Evolutionary conservation across 2,888 invertebrate genomes (phyloP), one percentile per base, ranked within the genome.

Genomic region (Trissolcus japonicus): DNA sequence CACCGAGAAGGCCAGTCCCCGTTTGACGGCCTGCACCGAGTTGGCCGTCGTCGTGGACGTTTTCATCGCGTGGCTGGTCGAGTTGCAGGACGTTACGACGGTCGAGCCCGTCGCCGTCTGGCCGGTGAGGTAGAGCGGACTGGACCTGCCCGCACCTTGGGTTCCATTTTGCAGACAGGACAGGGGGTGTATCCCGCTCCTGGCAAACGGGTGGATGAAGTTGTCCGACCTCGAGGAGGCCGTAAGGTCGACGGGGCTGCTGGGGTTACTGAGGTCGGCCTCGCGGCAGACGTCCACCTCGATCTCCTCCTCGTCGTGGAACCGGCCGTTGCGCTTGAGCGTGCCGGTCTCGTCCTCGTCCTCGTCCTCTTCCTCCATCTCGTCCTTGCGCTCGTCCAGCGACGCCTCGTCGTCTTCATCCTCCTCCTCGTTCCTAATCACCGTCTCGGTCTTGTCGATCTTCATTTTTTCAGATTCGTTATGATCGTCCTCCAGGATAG

Each of bases 1-100:
- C 19, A 96, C 96, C 4, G 96, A 96, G 90, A 96, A 96, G 16
- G 96, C 95, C 79, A 96, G 92, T 81, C 92, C 93, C 82, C 94
- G 90, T 60, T 93, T 93, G 74, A 92, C 90, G 56, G 91, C 91
- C 65, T 92, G 89, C 46, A 92, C 90, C 63, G 91, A 85, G 56
- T 90, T 91, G 9, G 87, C 78, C 0, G 86, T 85, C 40, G 82
- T 82, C 7, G 83, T 81, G 3, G 82, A 82, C n/a, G 80, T 80
- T 66, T 81, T 81, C 9, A 83, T 77, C 25, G 82, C 75, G 66
- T 82, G 81, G 41, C 80, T 78, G 21, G 43, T 81, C 48, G 83
- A 78, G 71, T 80, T 83, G 69, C 85, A 86, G 16, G 86, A 81
- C 7, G 84, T 80, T 76, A 85, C 81, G 43, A 83, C 83, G 41